Evolutionary conservation across 2,113 vertebrate species (phyloP), one percentile per base, ranked within the genome.

Genomic region (Nyctereutes procyonoides): DNA sequence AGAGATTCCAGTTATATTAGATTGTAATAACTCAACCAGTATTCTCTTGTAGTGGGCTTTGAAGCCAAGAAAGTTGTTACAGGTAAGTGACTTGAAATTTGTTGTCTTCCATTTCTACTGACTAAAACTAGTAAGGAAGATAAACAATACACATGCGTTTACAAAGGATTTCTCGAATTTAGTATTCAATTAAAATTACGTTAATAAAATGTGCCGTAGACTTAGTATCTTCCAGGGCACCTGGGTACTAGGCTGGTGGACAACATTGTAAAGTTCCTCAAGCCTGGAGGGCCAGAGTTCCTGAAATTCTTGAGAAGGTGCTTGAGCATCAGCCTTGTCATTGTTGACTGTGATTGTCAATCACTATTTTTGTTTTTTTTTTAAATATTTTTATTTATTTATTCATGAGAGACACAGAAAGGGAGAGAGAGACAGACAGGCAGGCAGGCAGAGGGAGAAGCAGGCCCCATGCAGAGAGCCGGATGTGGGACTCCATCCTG

Each of bases 31-130:
- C 43, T 43, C 43, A 43, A 43, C 43, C 43, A 43, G 43, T 43
- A 86, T 69, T 91, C 20, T 56, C 53, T 86, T 86, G 38, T 65
- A 56, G 56, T 67, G 38, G 55, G 60, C 48, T 76, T 12, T 73
- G 88, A 85, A 86, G 86, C 24, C 55, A 95, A 55, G 60, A 12
- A 95, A 81, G 9, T 53, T 86, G 28, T 82, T 51, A 58, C 1
- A 94, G 74, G 35, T 90, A 62, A 92, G 38, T 87, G 51, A 89
- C 35, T 58, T 84, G 16, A 51, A 35, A 28, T 95, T 67, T 63
- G 38, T 80, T 93, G 82, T 83, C 55, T 83, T 88, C 11, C 26
- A 35, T 76, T 93, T 93, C 51, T 86, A 38, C 86, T 91, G 48
- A 51, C 35, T 84, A 77, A n/a, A n/a, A 53, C 4, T 20, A 26